Base-by-base conservation (phyloP, 2,113 vertebrate genomes). In the Romanogobio albipinnatus region DNA sequence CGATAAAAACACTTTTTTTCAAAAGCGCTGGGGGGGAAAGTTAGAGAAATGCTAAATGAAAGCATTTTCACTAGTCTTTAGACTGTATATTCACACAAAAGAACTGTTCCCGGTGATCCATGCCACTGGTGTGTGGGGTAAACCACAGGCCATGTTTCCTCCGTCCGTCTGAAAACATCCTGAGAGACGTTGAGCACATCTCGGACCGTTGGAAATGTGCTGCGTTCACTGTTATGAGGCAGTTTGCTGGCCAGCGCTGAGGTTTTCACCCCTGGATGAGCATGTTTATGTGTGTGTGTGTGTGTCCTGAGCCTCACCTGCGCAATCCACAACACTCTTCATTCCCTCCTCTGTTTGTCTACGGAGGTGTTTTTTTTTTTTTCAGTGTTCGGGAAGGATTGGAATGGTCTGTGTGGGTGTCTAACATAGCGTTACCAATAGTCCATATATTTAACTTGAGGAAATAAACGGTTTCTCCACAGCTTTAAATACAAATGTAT, bases 91-190 rank as follows among this genome's bases (percentile, higher is more conserved):
- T 88, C 68, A 85, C 36, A 90, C 66, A 89, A 87, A 89, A 86
- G 47, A 84, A 70, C 86, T 85, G 85, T 90, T 90, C 87, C 82
- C 73, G 76, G 64, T 74, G 56, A 51, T 86, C 75, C 66, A 9
- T 79, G 87, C 74, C 85, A 77, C 66, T 51, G 19, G 26, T 45
- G 84, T 39, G 58, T 14, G 64, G 84, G 76, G 84, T 87, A 87
- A 92, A 93, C 90, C 89, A 89, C 91, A 86, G 62, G 68, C 74
- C 82, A 66, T 78, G 87, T 90, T 89, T 89, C 84, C 89, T 89
- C 75, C 61, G 51, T 81, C 43, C 86, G 81, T 87, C 77, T 87
- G 74, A 73, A 89, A 88, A 90, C 90, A 88, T 89, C 87, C 88
- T 79, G 81, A 83, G 51, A 84, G 84, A 62, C 85, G 78, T 8